These are phyloP conservation scores for Lysandra bellargus DNA, from an alignment of 2,888 invertebrate species.

Conservation along the genomic window DNA sequence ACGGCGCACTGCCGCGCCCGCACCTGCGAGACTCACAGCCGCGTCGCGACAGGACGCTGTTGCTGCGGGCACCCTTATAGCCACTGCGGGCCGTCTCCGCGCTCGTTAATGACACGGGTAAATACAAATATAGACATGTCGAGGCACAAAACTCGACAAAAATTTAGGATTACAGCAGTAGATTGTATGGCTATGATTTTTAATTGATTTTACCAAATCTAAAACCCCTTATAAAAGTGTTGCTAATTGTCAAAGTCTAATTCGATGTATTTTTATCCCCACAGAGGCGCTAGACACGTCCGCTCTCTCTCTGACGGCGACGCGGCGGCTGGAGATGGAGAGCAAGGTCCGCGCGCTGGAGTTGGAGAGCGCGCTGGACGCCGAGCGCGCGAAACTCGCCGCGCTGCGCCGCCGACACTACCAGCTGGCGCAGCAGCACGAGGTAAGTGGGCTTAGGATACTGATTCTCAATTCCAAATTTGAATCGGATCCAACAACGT, in stretches of 20 bases:
- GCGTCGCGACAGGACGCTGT: constrained; percentile 95
- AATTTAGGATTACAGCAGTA: too few species aligned
- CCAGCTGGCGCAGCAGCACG: constrained; percentile 86
- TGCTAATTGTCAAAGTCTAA: too few species aligned
- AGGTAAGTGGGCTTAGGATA: constrained; percentile 53
- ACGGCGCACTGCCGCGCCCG: constrained; percentile 97
- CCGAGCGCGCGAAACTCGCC: constrained; percentile 91
- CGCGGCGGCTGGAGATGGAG: constrained; percentile 98
- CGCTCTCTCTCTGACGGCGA: constrained; percentile 94
- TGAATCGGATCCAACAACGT: too few species aligned
- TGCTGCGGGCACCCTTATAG: constrained; percentile 95
- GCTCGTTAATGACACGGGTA: constrained; percentile 90
- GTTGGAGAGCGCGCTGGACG: constrained; percentile 93
- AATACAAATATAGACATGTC: neutral
- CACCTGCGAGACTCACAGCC: constrained; percentile 88
- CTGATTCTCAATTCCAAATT: too few species aligned
- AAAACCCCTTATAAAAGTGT: too few species aligned
- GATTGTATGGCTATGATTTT: too few species aligned
- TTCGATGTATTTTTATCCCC: neutral
- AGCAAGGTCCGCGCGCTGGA: constrained; percentile 96
- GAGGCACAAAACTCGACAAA: too few species aligned
- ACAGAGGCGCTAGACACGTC: constrained; percentile 94
- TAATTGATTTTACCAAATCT: too few species aligned
- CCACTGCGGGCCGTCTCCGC: constrained; percentile 94
- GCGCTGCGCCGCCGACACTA: constrained; percentile 96